Evolutionary conservation across 1,140 invertebrate genomes (phyloP).

Genomic region (Temnothorax nylanderi): DNA sequence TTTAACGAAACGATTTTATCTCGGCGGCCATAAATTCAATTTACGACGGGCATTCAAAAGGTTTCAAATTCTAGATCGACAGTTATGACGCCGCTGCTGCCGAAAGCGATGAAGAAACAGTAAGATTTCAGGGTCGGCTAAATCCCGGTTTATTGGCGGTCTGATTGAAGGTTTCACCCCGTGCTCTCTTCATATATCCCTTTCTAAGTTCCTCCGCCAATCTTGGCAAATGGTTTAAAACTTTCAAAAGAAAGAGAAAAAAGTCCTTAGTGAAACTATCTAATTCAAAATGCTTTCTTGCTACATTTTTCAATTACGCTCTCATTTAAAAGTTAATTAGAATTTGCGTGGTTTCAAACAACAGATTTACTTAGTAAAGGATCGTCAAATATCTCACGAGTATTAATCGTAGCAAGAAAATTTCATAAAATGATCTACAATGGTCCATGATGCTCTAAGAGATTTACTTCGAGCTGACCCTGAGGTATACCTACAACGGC

Average conservation of each 20-base stretch:
- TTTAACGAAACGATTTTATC: constrained; percentile 63
- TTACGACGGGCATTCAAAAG: constrained; percentile 60
- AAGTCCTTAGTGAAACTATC: background rate
- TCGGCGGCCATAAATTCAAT: constrained; percentile 62
- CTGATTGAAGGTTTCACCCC: background rate
- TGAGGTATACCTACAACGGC: constrained; percentile 39
- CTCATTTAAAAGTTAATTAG: background rate
- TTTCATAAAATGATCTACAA: constrained; percentile 19
- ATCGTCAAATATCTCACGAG: background rate
- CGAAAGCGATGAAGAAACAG: background rate
- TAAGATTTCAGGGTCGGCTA: constrained; percentile 3
- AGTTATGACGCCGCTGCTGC: constrained; percentile 56
- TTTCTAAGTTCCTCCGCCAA: background rate
- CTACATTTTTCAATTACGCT: background rate
- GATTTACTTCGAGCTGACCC: constrained; percentile 26
- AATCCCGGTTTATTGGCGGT: background rate
- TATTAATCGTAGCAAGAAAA: background rate
- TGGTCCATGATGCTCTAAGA: constrained; percentile 29
- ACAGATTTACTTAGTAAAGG: background rate
- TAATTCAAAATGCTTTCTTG: background rate
- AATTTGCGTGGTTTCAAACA: background rate
- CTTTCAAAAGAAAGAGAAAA: background rate
- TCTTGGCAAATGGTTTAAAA: background rate
- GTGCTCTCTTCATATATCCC: background rate
- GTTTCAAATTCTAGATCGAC: constrained; percentile 57